Evolutionary conservation across 2,797 vertebrate species (phyloP).

Genomic region (Amblyopsis hoosieri): DNA sequence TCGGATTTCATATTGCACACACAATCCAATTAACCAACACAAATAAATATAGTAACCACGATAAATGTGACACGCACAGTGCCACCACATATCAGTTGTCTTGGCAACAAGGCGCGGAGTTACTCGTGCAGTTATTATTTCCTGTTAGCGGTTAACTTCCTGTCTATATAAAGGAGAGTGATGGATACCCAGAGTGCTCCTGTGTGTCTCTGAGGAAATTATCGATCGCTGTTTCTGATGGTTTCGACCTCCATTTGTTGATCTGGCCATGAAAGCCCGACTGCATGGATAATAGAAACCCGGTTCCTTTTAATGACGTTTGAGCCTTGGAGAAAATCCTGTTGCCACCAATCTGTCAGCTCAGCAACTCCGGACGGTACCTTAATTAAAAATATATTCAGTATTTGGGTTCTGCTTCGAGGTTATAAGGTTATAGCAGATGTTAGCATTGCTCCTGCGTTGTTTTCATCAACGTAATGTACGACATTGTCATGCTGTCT

Average conservation of each 20-base stretch:
- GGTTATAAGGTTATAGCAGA: not conserved
- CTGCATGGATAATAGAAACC: constrained; percentile 66
- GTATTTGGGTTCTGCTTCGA: constrained; percentile 27
- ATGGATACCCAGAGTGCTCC: constrained; percentile 74
- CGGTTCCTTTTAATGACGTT: constrained; percentile 62
- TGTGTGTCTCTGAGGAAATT: constrained; percentile 76
- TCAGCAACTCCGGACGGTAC: not conserved
- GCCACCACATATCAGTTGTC: constrained; percentile 19
- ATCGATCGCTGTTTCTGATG: constrained; percentile 78
- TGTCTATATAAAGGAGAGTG: constrained; percentile 66
- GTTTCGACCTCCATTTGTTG: constrained; percentile 79
- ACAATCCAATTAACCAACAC: constrained; percentile 9
- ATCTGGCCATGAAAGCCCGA: constrained; percentile 64
- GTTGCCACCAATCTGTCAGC: constrained; percentile 38
- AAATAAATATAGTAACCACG: no score
- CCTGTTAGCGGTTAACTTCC: constrained; percentile 63
- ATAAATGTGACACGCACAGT: constrained; percentile 7
- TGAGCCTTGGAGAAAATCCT: constrained; percentile 40
- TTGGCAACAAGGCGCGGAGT: constrained; percentile 36
- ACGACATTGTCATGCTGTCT: constrained; percentile 1
- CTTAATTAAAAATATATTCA: not conserved
- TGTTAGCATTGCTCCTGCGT: not conserved
- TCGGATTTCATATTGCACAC: not conserved
- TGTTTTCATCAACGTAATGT: not conserved
- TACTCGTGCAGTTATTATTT: constrained; percentile 60